Conservation (phyloP, 2,113 vertebrate species). For the Amblyornis subalaris region DNA sequence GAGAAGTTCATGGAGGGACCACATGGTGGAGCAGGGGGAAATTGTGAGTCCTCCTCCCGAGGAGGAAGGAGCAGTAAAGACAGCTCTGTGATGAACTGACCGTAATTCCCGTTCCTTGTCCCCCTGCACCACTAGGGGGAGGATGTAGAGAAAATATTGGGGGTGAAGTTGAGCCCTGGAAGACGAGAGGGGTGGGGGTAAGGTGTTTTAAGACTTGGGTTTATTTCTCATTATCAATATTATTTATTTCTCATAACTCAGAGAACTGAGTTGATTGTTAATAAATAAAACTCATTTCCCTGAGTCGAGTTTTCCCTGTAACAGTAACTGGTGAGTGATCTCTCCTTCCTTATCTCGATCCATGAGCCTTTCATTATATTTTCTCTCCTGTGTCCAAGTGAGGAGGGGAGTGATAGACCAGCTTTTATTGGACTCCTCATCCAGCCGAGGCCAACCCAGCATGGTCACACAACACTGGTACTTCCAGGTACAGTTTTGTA, state of each 20-base stretch:
- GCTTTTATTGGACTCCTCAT: not conserved
- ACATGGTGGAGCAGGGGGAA: not conserved
- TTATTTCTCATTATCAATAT: not conserved
- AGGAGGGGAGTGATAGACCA: not conserved
- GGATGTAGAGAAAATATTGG: not conserved
- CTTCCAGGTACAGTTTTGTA: not conserved
- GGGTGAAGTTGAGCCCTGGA: not conserved
- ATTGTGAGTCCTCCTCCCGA: not conserved
- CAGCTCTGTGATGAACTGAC: not conserved
- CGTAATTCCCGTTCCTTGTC: not conserved
- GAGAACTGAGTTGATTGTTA: not conserved
- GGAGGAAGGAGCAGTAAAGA: not conserved
- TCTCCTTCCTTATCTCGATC: not conserved
- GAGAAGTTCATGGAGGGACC: not conserved
- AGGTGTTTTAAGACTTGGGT: not conserved
- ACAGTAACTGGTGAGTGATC: not conserved
- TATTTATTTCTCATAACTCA: too few relatives aligned
- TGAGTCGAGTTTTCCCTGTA: not conserved
- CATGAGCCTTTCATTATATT: not conserved
- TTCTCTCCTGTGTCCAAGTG: not conserved
- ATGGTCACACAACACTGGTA: not conserved
- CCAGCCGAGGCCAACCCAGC: not conserved
- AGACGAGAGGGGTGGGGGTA: not conserved
- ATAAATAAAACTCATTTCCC: not conserved
- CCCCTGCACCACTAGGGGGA: accelerated